Evolutionary conservation across 2,888 invertebrate species (phyloP), one percentile per base, ranked within the genome.

Genomic region (Escarpia spicata): DNA sequence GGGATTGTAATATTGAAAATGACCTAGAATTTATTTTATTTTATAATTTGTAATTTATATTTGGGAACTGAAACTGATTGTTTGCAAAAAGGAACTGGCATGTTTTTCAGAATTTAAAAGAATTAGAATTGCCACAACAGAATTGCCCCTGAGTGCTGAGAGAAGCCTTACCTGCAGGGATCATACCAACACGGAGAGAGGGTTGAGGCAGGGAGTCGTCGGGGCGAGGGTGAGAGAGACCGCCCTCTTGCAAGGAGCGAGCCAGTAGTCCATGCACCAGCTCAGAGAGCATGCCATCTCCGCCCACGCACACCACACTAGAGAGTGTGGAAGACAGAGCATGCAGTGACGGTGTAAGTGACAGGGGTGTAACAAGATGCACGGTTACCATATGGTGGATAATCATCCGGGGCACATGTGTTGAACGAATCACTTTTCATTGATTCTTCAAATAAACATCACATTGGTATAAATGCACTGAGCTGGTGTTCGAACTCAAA

Each of bases 281-380:
- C 96, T 98, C 98, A 10, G 98, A 97, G 94, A 98, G 98, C 91
- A 98, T 98, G 0, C 98, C 98, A 96, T 98, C 98, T 0, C 98
- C 98, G 0, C 98, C 98, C 12, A 98, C 98, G 96, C 98, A 98
- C 37, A 98, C 97, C 43, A 98, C 97, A 0, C 98, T 98, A 75
- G 26, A 26, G 75, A 26, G 75, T 75, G 75, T 75, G 75, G 90
- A 91, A 44, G 44, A 91, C 37, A 91, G 91, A 91, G 91, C 43
- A 44, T 43, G 91, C 43, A 91, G 91, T 19, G 91, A 91, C 3
- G 8, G 91, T 6, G 91, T 43, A 43, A 91, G 91, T 43, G 91
- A 26, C 6, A 75, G 60, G 43, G 31, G 44, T 12, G 91, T 45
- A 12, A 91, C 37, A 91, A 91, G 91, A 91, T 19, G 43, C 91